Percentiles rank a stretch among this genome's conserved stretches.
Evolutionary conservation across 2,797 vertebrate species (phyloP).

Genomic region (Acanthurus lineatus): DNA sequence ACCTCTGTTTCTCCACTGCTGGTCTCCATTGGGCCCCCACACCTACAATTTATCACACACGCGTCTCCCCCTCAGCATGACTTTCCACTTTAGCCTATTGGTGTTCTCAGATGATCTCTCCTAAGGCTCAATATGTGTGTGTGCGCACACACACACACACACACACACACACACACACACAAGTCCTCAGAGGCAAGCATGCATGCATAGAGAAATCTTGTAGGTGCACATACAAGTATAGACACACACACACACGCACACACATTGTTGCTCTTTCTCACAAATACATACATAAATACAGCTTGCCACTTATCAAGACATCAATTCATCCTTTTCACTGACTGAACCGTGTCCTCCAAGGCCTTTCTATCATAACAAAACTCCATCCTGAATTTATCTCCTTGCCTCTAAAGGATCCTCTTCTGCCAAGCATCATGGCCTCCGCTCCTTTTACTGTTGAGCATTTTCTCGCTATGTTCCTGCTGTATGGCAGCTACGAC

Average conservation of each 20-base stretch:
- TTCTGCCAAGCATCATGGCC: slow-evolving; percentile 31
- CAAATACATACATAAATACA: slow-evolving; percentile 22
- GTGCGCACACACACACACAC: neutral
- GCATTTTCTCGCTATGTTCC: slow-evolving; percentile 39
- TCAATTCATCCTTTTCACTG: slow-evolving; percentile 45
- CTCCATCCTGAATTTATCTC: slow-evolving; percentile 35
- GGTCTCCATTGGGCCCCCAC: slow-evolving; percentile 61
- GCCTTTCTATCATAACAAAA: slow-evolving; percentile 47
- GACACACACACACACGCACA: neutral
- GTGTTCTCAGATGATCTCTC: slow-evolving; percentile 33
- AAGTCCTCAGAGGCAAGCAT: neutral
- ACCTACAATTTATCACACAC: slow-evolving; percentile 68
- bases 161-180: too few relatives aligned
- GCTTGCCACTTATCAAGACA: slow-evolving; percentile 48
- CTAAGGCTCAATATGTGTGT: slow-evolving; percentile 9
- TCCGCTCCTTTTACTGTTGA: slow-evolving; percentile 40
- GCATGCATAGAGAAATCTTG: slow-evolving; percentile 23
- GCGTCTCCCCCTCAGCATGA: slow-evolving; percentile 58
- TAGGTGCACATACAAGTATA: neutral
- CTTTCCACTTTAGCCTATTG: slow-evolving; percentile 71
- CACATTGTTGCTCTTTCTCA: neutral
- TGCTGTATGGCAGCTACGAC: slow-evolving; percentile 36
- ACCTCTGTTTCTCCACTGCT: slow-evolving; percentile 40
- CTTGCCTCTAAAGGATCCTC: slow-evolving; percentile 45
- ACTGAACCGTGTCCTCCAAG: slow-evolving; percentile 50